Conservation (phyloP, 2,113 vertebrate species). For the Ovibos moschatus region DNA sequence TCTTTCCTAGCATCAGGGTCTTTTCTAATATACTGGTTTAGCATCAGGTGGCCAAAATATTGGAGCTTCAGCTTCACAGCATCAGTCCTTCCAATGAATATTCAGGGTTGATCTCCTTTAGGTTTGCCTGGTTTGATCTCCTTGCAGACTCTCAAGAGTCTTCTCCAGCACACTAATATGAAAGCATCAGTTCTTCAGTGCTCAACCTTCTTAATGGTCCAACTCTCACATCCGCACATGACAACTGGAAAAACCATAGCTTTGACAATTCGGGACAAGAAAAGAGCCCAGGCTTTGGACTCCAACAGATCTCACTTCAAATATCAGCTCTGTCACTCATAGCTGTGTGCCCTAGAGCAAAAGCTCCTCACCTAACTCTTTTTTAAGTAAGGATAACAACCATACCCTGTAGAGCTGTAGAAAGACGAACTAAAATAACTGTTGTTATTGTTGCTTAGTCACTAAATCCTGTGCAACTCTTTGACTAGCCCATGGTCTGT, state of each 20-base stretch:
- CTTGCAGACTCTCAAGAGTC: neutral
- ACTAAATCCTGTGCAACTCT: neutral
- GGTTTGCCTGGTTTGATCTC: neutral
- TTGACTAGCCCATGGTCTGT: neutral
- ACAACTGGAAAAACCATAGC: neutral
- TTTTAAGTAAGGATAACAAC: neutral
- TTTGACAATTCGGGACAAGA: neutral
- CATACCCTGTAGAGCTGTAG: neutral
- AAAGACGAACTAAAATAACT: neutral
- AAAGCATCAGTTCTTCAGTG: neutral
- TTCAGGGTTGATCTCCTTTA: neutral
- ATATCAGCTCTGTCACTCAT: neutral
- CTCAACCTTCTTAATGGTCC: neutral
- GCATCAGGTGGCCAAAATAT: neutral
- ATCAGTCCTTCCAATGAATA: neutral
- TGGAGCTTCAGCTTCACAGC: neutral
- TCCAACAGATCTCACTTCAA: neutral
- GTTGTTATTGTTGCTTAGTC: neutral
- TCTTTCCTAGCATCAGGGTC: neutral
- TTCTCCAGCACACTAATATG: fast-evolving
- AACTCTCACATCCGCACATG: fast-evolving
- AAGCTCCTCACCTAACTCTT: neutral
- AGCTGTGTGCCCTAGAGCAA: neutral
- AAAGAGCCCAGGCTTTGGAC: neutral
- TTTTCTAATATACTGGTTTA: neutral